These are phyloP conservation scores for Vesta saturnalis DNA, from an alignment of 2,888 invertebrate species.

Conservation along the genomic window DNA sequence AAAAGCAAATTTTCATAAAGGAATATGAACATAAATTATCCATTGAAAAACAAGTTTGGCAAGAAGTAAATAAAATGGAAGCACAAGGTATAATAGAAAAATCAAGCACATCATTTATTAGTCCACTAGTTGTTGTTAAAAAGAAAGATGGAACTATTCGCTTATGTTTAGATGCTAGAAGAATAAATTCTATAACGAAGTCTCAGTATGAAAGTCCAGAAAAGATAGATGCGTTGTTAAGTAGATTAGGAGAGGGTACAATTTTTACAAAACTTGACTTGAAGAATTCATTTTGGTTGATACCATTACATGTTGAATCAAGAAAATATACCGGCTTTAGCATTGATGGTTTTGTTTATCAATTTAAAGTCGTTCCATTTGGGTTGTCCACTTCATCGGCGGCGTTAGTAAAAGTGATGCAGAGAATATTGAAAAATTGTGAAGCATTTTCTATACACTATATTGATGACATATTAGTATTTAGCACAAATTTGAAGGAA, in stretches of 20 bases:
- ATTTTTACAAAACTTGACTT: conserved; percentile 22
- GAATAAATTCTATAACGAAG: conserved; percentile 1
- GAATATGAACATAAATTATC: not conserved
- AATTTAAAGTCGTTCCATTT: conserved; percentile 22
- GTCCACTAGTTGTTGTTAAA: conserved; percentile 19
- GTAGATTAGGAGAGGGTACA: not conserved
- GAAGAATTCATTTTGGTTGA: no score
- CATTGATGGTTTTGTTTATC: conserved; percentile 12
- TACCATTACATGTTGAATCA: conserved; percentile 18
- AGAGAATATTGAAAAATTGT: conserved; percentile 14
- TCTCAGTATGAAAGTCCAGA: not conserved
- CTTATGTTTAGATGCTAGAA: no score
- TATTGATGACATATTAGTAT: conserved; percentile 20
- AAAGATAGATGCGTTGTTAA: not conserved
- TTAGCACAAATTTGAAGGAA: conserved; percentile 1
- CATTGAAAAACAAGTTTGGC: not conserved
- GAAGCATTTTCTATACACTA: conserved; percentile 26
- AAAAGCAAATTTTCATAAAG: not conserved
- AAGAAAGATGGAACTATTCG: no score
- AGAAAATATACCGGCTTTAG: not conserved
- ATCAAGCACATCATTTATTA: conserved; percentile 10
- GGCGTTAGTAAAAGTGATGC: conserved; percentile 11
- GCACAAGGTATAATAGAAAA: conserved; percentile 5
- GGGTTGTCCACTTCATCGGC: not conserved
- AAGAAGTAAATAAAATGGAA: conserved; percentile 4